phyloP scores from a whole-genome alignment of 2,888 invertebrate species.

The Acrocyrtus sp. region DNA sequence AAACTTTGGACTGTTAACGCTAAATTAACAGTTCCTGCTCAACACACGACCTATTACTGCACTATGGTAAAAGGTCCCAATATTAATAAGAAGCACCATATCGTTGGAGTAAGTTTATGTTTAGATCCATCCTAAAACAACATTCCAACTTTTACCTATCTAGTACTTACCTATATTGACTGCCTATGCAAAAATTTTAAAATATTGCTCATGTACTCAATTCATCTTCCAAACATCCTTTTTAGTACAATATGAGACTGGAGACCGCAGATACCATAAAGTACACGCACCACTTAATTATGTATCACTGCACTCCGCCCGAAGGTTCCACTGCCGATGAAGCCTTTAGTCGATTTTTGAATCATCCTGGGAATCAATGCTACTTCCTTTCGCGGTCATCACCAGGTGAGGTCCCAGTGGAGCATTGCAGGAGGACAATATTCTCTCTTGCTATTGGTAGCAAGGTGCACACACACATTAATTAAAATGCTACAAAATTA shows the following conservation, averaged over 20 bases:
- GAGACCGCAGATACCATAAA: constrained; percentile 12
- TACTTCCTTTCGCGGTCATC: not conserved
- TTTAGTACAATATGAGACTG: no score
- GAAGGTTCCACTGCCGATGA: not conserved
- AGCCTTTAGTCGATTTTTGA: not conserved
- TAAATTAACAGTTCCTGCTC: not conserved
- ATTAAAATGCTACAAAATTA: not conserved
- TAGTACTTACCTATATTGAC: no score
- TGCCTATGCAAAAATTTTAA: no score
- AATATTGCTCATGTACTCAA: no score
- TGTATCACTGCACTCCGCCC: constrained; percentile 24
- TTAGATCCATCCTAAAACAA: not conserved
- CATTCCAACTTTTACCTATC: not conserved
- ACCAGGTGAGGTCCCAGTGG: not conserved
- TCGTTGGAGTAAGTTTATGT: constrained; percentile 20
- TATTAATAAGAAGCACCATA: constrained; percentile 14
- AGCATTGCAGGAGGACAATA: constrained; percentile 18
- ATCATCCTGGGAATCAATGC: not conserved
- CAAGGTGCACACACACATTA: not conserved
- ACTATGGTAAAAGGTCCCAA: constrained; percentile 13
- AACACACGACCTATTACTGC: constrained; percentile 5
- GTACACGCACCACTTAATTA: constrained; percentile 22
- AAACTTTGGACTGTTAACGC: constrained; percentile 14
- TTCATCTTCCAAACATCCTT: no score
- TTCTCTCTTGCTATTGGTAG: not conserved